A percentile compares a stretch with the other conserved stretches of the same genome.
Evolutionary conservation across 2,797 vertebrate genomes (phyloP).

Genomic region (Phalloptychus januarius): DNA sequence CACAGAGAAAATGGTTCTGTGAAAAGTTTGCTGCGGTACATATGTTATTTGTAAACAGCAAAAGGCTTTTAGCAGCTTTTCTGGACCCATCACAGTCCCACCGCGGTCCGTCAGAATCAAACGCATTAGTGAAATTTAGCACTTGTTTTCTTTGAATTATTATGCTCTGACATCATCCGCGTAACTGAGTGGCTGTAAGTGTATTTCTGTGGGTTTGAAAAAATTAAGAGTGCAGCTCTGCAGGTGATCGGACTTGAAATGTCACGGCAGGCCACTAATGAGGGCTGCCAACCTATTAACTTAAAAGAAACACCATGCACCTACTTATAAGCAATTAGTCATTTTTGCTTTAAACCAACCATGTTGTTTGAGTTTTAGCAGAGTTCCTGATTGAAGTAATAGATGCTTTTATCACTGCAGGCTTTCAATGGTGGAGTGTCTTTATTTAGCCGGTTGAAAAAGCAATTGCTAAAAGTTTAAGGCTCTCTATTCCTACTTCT

Average conservation of each 20-base stretch:
- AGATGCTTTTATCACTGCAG: conserved; percentile 54
- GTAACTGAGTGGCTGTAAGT: conserved; percentile 16
- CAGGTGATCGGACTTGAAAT: conserved; percentile 24
- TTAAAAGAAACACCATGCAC: conserved; percentile 29
- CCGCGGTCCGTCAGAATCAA: conserved; percentile 15
- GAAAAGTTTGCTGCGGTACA: conserved; percentile 7
- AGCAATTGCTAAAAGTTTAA: conserved; percentile 42
- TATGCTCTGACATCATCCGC: conserved; percentile 23
- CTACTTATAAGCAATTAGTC: conserved; percentile 48
- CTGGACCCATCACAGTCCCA: neutral
- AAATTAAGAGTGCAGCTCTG: conserved; percentile 13
- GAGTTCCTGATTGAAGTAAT: conserved; percentile 41
- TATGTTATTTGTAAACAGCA: conserved; percentile 7
- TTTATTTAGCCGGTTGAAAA: conserved; percentile 35
- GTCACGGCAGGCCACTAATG: conserved; percentile 33
- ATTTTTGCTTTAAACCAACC: conserved; percentile 21
- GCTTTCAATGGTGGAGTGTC: conserved; percentile 32
- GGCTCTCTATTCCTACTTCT: conserved; percentile 39
- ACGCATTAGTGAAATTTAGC: conserved; percentile 28
- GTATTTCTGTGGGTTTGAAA: conserved; percentile 15
- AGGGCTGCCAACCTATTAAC: conserved; percentile 38
- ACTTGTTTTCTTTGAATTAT: conserved; percentile 38
- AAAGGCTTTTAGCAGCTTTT: conserved; percentile 10
- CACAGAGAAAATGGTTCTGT: conserved; percentile 9
- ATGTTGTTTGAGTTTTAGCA: conserved; percentile 31